Evolutionary conservation across 2,888 invertebrate genomes (phyloP).

Genomic region (Megalurothrips usitatus): DNA sequence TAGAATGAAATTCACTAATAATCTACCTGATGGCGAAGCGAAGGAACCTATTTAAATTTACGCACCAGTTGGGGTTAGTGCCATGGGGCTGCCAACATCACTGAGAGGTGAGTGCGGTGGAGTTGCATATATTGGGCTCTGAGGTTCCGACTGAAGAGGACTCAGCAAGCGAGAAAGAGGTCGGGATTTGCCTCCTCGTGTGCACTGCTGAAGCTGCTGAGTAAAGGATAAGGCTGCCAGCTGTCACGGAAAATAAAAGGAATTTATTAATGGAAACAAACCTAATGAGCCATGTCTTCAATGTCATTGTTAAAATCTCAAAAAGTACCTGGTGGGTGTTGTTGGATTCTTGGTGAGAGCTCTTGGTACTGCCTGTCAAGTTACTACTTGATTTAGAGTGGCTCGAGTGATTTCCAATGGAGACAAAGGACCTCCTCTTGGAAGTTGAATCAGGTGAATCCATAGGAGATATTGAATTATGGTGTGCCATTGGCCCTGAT

Average conservation of each 20-base stretch:
- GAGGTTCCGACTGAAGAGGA: slow-evolving; percentile 46
- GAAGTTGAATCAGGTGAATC: slow-evolving; percentile 44
- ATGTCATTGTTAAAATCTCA: neutral
- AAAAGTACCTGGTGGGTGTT: slow-evolving; percentile 36
- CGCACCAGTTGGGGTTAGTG: slow-evolving; percentile 42
- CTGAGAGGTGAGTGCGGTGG: slow-evolving; percentile 71
- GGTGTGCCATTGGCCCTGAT: slow-evolving; percentile 28
- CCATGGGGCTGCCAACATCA: slow-evolving; percentile 53
- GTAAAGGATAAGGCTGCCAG: slow-evolving; percentile 73
- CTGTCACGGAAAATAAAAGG: slow-evolving; percentile 39
- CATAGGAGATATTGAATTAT: slow-evolving; percentile 43
- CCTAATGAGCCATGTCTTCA: neutral
- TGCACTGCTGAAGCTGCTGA: slow-evolving; percentile 84
- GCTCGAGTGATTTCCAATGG: slow-evolving; percentile 63
- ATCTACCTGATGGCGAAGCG: no score
- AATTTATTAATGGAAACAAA: slow-evolving; percentile 22
- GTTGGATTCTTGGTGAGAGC: slow-evolving; percentile 49
- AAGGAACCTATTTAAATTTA: neutral
- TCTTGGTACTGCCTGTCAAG: slow-evolving; percentile 65
- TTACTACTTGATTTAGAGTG: slow-evolving; percentile 77
- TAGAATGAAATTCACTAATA: neutral
- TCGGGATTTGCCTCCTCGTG: slow-evolving; percentile 61
- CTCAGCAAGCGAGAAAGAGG: slow-evolving; percentile 59
- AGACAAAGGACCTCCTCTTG: slow-evolving; percentile 44
- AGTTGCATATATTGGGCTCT: slow-evolving; percentile 72